phyloP scores from a whole-genome alignment of 2,797 vertebrate genomes.

The Poecilia picta region DNA sequence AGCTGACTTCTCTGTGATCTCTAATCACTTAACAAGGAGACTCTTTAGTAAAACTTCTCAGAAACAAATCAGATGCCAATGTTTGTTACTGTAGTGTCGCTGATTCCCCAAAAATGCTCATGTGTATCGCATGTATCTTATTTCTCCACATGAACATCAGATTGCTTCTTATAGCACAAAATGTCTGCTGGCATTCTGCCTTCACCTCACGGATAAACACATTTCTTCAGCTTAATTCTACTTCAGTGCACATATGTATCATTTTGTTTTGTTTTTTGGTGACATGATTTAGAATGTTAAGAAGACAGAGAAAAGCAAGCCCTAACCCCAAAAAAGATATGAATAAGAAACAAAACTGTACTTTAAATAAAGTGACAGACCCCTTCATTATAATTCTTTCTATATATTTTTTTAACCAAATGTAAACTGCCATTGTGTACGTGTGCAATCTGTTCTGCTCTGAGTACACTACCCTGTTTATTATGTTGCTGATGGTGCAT shows the following conservation, averaged over 20 bases:
- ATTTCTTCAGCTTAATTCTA: not conserved
- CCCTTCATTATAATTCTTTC: not conserved
- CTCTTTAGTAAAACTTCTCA: not conserved
- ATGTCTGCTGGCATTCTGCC: not conserved
- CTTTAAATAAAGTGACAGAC: not conserved
- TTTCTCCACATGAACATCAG: not conserved
- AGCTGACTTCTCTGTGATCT: not conserved
- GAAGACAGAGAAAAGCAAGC: not conserved
- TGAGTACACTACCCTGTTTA: not conserved
- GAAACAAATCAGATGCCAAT: not conserved
- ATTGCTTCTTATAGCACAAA: not conserved
- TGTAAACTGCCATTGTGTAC: not conserved
- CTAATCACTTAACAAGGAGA: not conserved
- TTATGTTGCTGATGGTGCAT: conserved; percentile 31
- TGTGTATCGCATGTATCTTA: not conserved
- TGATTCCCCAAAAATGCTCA: not conserved
- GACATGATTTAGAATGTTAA: not conserved
- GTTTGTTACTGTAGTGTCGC: not conserved
- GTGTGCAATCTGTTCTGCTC: not conserved
- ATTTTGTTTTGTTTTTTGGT: not conserved
- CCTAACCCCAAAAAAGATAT: not conserved
- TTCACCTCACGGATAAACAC: not conserved
- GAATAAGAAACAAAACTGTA: not conserved
- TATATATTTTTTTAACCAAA: not conserved
- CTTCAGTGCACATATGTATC: not conserved